Evolutionary conservation across 2,113 vertebrate species (phyloP).

Genomic region (Odobenus rosmarus): DNA sequence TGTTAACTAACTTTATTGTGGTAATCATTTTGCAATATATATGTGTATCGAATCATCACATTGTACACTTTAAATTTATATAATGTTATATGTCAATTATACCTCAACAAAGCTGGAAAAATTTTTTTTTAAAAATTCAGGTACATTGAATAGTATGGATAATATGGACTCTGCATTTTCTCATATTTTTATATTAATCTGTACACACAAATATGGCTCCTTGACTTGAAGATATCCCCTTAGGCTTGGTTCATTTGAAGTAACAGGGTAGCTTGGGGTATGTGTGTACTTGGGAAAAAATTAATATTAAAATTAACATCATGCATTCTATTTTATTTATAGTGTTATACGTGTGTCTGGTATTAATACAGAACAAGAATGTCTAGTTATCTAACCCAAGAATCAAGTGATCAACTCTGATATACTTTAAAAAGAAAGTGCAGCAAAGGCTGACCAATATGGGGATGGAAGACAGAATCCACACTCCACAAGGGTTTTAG

Average conservation of each 20-base stretch:
- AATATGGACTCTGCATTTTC: not conserved
- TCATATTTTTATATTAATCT: not conserved
- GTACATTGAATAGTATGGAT: not conserved
- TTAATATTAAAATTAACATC: not conserved
- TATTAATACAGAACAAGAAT: not conserved
- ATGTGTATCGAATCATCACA: not conserved
- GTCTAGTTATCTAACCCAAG: not conserved
- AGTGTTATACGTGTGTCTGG: not conserved
- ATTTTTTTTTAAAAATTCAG: not conserved
- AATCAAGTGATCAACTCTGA: not conserved
- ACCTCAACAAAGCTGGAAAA: not conserved
- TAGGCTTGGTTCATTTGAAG: not conserved
- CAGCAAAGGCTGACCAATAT: not conserved
- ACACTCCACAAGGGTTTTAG: not conserved
- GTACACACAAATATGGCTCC: not conserved
- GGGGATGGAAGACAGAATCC: not conserved
- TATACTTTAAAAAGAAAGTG: not conserved
- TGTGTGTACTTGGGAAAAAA: not conserved
- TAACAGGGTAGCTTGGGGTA: not conserved
- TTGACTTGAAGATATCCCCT: not conserved
- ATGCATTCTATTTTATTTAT: not conserved
- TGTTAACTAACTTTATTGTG: not conserved
- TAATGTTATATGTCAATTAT: not conserved
- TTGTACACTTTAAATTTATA: not conserved
- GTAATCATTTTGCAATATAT: not conserved